Evolutionary conservation across 2,113 vertebrate genomes (phyloP), one percentile per base, ranked within the genome.

Genomic region (Pterocles burchelli): DNA sequence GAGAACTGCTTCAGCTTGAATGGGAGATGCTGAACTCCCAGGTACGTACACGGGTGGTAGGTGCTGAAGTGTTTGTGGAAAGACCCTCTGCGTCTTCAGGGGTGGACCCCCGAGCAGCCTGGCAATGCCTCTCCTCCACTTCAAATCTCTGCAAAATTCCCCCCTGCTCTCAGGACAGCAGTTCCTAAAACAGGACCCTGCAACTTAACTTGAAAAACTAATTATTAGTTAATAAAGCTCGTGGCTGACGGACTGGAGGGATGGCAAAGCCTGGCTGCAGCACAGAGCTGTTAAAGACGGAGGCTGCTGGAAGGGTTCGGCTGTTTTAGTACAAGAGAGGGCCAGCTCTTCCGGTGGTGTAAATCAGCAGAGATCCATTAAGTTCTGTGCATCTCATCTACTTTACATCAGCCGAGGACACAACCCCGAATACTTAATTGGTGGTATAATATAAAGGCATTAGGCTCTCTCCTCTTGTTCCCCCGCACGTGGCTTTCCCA

Each of bases 341-440:
- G 72, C 63, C 88, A 84, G 54, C 66, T 49, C 79, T 45, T 63
- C 65, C 1, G 16, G 19, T 49, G 93, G 96, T 86, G 93, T 87
- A 97, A 96, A 93, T 70, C 94, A 79, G 85, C 65, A 81, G 51
- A 84, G 93, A 34, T 87, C 95, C 96, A 94, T 93, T 92, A 94
- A 87, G 65, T 71, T 72, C 92, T 7, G 85, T 46, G 85, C 45
- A 75, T 74, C 73, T 81, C 90, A 63, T 74, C 90, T 65, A 63
- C 90, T 90, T 78, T 78, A 43, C 92, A 87, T 93, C 92, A 92
- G 49, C 90, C 58, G 52, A 96, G 96, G 93, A 96, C 95, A 22
- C 0, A 80, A 94, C 93, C 86, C 57, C 4, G 18, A 65, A 90
- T 78, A 81, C 92, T 88, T 86, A 90, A 88, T 86, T 90, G 92